phyloP scores from a whole-genome alignment of 2,113 vertebrate genomes.

The Polypterus senegalus region DNA sequence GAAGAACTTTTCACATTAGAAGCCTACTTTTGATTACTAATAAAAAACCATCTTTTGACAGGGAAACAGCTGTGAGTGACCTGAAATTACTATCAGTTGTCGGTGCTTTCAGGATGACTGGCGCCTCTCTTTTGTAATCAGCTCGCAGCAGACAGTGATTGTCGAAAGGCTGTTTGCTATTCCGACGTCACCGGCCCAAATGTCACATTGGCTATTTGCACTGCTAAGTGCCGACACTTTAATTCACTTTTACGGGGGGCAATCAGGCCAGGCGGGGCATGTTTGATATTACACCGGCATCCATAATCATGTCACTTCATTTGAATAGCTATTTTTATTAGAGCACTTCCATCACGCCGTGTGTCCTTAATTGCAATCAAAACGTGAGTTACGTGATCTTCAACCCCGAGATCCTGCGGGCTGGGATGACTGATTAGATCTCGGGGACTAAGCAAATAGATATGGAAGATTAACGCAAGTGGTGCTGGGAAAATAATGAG shows the following conservation, averaged over 20 bases:
- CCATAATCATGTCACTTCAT: neutral
- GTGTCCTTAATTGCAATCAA: neutral
- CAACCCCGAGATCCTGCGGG: too few relatives aligned
- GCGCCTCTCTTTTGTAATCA: conserved; percentile 20
- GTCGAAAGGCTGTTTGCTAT: too few relatives aligned
- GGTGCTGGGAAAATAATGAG: too few relatives aligned
- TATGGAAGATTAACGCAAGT: too few relatives aligned
- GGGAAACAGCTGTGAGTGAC: conserved; percentile 7
- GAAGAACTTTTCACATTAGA: neutral
- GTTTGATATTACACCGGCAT: neutral
- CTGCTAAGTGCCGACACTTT: neutral
- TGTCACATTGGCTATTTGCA: neutral
- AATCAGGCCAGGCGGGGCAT: too few relatives aligned
- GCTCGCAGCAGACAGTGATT: too few relatives aligned
- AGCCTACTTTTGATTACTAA: conserved; percentile 21
- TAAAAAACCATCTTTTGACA: conserved; percentile 16
- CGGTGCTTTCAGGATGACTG: conserved; percentile 19
- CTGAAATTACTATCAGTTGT: conserved; percentile 2
- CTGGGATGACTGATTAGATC: too few relatives aligned
- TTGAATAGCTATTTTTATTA: neutral
- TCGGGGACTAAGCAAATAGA: too few relatives aligned
- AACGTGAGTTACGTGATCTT: neutral
- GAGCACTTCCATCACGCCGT: neutral
- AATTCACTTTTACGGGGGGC: too few relatives aligned
- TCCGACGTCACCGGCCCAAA: neutral